These are phyloP conservation scores for Kradibia gibbosae DNA, from an alignment of 1,140 invertebrate species.

Conservation along the genomic window DNA sequence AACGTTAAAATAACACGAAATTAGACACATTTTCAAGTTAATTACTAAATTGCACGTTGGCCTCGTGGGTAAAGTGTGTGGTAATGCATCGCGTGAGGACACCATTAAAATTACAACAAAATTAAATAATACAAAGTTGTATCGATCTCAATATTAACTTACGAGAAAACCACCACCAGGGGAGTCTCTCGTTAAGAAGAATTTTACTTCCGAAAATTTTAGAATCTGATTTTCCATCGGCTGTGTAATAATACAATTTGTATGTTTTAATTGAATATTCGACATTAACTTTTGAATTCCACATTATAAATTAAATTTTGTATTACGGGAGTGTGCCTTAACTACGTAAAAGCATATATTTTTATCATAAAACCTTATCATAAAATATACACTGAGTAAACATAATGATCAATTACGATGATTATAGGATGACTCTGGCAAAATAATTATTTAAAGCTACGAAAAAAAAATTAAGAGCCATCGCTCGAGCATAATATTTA, in stretches of 20 bases:
- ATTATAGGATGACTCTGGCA: neutral
- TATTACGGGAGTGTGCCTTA: neutral
- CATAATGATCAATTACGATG: neutral
- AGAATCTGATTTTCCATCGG: neutral
- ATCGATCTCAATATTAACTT: neutral
- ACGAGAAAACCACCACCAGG: neutral
- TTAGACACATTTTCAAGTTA: neutral
- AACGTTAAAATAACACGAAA: neutral
- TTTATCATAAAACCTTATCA: constrained; percentile 1
- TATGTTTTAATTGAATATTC: neutral
- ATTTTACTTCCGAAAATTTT: neutral
- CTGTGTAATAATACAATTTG: constrained; percentile 1
- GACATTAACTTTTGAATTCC: neutral
- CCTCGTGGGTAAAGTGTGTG: neutral
- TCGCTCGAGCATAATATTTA: neutral
- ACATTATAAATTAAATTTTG: neutral
- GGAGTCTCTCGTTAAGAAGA: neutral
- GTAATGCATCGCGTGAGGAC: neutral
- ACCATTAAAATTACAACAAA: neutral
- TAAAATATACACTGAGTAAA: neutral
- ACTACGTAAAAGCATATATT: neutral
- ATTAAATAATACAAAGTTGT: neutral
- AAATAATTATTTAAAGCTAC: constrained; percentile 24
- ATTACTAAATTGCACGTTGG: neutral
- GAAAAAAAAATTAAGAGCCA: neutral